Percentiles rank a stretch among this genome's conserved stretches.
Evolutionary conservation across 2,888 invertebrate species (phyloP).

Genomic region (Chrysodeixis includens): DNA sequence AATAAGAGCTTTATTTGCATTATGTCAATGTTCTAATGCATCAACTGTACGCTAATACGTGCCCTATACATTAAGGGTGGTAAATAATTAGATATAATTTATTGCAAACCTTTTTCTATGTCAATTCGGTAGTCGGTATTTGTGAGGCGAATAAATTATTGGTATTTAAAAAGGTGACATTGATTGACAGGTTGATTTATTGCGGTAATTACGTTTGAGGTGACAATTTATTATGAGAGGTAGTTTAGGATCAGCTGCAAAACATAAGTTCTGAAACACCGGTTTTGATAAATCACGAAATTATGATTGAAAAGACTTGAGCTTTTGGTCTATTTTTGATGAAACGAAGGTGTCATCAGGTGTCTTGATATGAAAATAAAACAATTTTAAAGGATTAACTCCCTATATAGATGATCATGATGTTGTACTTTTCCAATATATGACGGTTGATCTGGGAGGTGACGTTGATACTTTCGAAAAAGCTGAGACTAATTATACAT

Average conservation of each 20-base stretch:
- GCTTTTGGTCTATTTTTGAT: too few species aligned
- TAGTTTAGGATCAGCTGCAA: slow-evolving; percentile 41
- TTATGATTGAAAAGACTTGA: too few species aligned
- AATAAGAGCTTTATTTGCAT: not conserved
- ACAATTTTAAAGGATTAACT: too few species aligned
- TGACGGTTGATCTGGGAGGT: too few species aligned
- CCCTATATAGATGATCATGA: too few species aligned
- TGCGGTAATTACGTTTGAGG: slow-evolving; percentile 37
- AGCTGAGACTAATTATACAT: too few species aligned
- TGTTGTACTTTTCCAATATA: too few species aligned
- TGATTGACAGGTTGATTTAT: slow-evolving; percentile 62
- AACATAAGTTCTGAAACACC: too few species aligned
- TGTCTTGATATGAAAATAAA: too few species aligned
- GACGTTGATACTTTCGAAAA: too few species aligned
- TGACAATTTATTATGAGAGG: slow-evolving; percentile 26
- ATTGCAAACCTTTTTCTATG: slow-evolving; percentile 38
- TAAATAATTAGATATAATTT: slow-evolving; percentile 56
- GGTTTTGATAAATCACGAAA: too few species aligned
- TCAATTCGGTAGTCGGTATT: slow-evolving; percentile 52
- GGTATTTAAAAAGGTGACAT: slow-evolving; percentile 49
- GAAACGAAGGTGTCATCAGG: too few species aligned
- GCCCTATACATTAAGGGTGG: slow-evolving; percentile 34
- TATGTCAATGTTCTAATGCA: not conserved
- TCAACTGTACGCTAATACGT: not conserved
- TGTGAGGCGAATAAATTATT: slow-evolving; percentile 47